phyloP scores from a whole-genome alignment of 2,797 vertebrate species.

The Enteromius afrohamiltoni region DNA sequence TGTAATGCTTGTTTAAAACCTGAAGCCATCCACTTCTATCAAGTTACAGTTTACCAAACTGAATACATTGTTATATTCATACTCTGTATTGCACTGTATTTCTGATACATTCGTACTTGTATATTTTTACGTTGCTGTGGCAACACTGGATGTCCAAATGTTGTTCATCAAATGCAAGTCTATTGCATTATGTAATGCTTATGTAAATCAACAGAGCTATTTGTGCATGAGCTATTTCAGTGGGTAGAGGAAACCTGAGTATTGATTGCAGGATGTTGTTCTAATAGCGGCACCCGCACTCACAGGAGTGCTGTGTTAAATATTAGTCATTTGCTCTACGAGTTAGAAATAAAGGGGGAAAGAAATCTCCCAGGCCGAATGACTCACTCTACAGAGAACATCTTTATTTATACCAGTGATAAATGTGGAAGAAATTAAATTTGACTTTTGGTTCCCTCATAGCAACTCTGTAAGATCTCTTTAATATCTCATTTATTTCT shows the following conservation, averaged over 20 bases:
- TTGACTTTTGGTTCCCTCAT: slow-evolving; percentile 8
- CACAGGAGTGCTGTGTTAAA: slow-evolving; percentile 52
- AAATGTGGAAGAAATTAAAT: slow-evolving; percentile 28
- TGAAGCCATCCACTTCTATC: slow-evolving; percentile 13
- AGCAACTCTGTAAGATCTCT: not conserved
- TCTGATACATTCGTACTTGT: slow-evolving; percentile 27
- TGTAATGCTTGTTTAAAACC: slow-evolving; percentile 16
- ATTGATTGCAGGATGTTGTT: slow-evolving; percentile 56
- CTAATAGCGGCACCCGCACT: slow-evolving; percentile 52
- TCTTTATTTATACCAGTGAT: slow-evolving; percentile 25
- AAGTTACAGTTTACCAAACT: slow-evolving; percentile 42
- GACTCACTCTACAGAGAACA: slow-evolving; percentile 19
- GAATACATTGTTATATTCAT: slow-evolving; percentile 3
- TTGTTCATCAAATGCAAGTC: slow-evolving; percentile 55
- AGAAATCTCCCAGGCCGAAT: slow-evolving; percentile 32
- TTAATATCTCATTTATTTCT: not conserved
- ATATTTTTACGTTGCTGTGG: slow-evolving; percentile 58
- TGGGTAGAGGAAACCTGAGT: slow-evolving; percentile 47
- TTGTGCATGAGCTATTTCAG: slow-evolving; percentile 53
- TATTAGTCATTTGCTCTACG: slow-evolving; percentile 42
- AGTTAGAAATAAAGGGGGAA: slow-evolving; percentile 30
- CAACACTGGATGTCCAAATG: slow-evolving; percentile 51
- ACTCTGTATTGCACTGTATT: slow-evolving; percentile 17
- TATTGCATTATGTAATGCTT: slow-evolving; percentile 62
- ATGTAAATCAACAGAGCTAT: slow-evolving; percentile 60